A percentile compares a stretch with the other conserved stretches of the same genome.
These are phyloP conservation scores for Lytechinus pictus DNA, from an alignment of 35 echinoderm and acorn worm species.

Conservation along the genomic window DNA sequence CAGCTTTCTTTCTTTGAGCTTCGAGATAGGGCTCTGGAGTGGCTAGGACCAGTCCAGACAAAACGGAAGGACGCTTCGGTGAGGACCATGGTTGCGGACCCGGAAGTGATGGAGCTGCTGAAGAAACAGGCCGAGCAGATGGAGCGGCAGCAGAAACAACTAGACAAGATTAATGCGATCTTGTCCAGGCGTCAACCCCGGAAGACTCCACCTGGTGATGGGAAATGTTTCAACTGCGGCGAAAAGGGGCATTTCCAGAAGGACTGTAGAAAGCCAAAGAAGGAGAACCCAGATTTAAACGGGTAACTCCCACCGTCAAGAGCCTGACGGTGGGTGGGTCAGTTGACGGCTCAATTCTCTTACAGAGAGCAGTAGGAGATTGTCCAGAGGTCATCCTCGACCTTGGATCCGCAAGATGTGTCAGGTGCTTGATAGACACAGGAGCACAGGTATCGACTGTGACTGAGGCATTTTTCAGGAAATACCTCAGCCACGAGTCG, in stretches of 20 bases:
- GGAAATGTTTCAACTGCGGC: slow-evolving; percentile 46
- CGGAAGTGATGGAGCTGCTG: too few species aligned
- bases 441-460: slow-evolving; percentile 78
- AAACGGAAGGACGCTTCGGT: too few species aligned
- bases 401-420: neutral
- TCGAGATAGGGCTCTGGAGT: too few species aligned
- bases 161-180: slow-evolving; percentile 32
- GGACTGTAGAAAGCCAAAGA: too few species aligned
- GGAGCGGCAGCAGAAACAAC: slow-evolving; percentile 63
- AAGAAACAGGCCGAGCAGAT: slow-evolving; percentile 58
- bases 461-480: slow-evolving; percentile 70
- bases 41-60: too few species aligned
- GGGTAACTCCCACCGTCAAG: too few species aligned
- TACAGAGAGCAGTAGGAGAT: slow-evolving; percentile 71
- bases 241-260: slow-evolving; percentile 49
- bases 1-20: too few species aligned
- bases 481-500: slow-evolving; percentile 62
- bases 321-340: too few species aligned
- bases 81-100: too few species aligned
- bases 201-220: neutral
- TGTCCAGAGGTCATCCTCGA: slow-evolving; percentile 54
- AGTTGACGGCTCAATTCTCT: too few species aligned
- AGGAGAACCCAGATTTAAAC: too few species aligned
- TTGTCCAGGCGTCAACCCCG: too few species aligned
- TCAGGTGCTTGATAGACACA: slow-evolving; percentile 76